A percentile compares a stretch with the other conserved stretches of the same genome.
phyloP scores from a whole-genome alignment of 2,113 vertebrate genomes.

The Misgurnus mizolepis region DNA sequence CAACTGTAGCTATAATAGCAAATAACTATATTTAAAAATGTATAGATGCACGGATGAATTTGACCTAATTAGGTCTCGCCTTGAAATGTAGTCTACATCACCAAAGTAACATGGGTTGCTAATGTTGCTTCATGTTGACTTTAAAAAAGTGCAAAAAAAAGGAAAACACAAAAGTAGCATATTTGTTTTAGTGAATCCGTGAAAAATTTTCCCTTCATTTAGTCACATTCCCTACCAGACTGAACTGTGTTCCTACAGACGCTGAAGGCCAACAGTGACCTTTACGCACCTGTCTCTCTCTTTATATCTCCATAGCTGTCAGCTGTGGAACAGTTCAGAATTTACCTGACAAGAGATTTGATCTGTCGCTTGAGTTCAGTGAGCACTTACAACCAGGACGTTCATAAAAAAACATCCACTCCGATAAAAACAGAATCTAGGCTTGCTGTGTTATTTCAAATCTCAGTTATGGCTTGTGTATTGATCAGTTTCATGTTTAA shows the following conservation, averaged over 20 bases:
- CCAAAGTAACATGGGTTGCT: background rate
- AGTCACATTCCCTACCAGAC: conserved; percentile 12
- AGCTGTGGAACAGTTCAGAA: conserved; percentile 3
- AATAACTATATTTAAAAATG: too few relatives aligned
- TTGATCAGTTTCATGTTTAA: background rate
- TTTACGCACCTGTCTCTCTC: conserved; percentile 23
- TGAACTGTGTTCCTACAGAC: conserved; percentile 34
- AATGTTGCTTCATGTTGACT: conserved; percentile 1
- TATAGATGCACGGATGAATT: too few relatives aligned
- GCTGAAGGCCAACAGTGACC: conserved; percentile 37
- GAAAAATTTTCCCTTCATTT: conserved; percentile 46
- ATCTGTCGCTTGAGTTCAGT: conserved; percentile 29
- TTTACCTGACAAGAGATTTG: conserved; percentile 4
- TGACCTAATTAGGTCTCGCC: too few relatives aligned
- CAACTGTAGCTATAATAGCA: too few relatives aligned
- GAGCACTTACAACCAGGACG: background rate
- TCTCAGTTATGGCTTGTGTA: conserved; percentile 2
- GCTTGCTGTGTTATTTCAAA: background rate
- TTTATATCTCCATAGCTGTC: background rate
- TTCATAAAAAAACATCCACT: conserved; percentile 7
- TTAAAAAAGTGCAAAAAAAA: background rate
- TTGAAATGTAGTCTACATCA: background rate
- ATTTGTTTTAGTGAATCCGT: conserved; percentile 45
- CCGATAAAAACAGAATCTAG: background rate
- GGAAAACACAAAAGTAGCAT: conserved; percentile 9